Percentiles rank a stretch among this genome's conserved stretches.
Evolutionary conservation across 2,113 vertebrate species (phyloP).

Genomic region (Elanoides forficatus): DNA sequence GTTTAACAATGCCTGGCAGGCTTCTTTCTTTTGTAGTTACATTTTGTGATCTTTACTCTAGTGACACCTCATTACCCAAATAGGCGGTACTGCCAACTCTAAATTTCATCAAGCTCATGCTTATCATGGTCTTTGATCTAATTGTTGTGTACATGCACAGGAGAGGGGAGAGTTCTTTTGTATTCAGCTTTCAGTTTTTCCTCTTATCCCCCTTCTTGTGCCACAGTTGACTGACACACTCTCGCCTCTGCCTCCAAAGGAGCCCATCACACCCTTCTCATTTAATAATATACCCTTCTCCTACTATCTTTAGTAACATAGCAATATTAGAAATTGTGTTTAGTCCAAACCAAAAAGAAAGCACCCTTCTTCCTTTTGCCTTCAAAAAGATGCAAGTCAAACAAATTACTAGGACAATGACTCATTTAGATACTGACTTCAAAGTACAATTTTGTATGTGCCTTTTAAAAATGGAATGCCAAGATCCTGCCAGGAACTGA

Average conservation of each 20-base stretch:
- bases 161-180: neutral
- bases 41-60: neutral
- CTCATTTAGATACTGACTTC: neutral
- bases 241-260: neutral
- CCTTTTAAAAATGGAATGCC: neutral
- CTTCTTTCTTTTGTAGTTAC: slow-evolving; percentile 3
- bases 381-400: neutral
- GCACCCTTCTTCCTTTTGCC: neutral
- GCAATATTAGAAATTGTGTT: neutral
- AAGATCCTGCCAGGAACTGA: neutral
- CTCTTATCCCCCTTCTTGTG: neutral
- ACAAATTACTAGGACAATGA: neutral
- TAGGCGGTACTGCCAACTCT: neutral
- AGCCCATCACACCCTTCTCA: neutral
- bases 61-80: slow-evolving; percentile 37
- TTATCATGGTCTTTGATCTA: neutral
- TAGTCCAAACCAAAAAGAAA: neutral
- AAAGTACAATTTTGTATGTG: neutral
- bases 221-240: neutral
- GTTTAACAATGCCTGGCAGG: slow-evolving; percentile 44
- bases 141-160: neutral
- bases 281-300: neutral
- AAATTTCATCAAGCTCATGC: neutral
- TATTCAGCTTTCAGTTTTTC: neutral
- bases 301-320: neutral